A percentile compares a stretch with the other conserved stretches of the same genome.
phyloP scores from a whole-genome alignment of 2,888 invertebrate genomes.

The Eupithecia abbreviata region DNA sequence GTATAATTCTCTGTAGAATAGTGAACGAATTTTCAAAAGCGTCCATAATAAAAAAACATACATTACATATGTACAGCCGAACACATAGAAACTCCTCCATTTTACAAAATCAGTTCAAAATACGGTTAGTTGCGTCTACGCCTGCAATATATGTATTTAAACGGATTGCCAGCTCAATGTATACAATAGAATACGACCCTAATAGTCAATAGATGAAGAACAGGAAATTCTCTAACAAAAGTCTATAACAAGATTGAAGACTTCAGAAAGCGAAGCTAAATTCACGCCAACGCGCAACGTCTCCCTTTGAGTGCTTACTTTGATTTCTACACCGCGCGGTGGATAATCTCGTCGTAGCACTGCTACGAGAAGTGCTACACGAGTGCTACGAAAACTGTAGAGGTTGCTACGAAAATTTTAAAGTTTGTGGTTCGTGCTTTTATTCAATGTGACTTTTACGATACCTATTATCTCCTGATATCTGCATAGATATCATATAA shows the following conservation, averaged over 20 bases:
- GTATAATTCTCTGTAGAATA: too few species aligned
- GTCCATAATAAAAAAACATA: too few species aligned
- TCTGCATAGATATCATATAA: too few species aligned
- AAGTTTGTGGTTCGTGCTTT: background rate
- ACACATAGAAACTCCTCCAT: too few species aligned
- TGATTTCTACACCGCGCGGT: constrained; percentile 47
- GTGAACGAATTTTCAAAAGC: too few species aligned
- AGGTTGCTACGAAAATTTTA: constrained; percentile 16
- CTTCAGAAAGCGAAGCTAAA: constrained; percentile 10
- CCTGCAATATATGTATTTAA: background rate
- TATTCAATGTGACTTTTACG: background rate
- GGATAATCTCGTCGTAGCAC: constrained; percentile 41
- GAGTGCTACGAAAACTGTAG: constrained; percentile 11
- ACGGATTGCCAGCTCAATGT: background rate
- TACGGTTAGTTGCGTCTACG: background rate
- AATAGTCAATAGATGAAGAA: background rate
- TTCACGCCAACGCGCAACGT: background rate
- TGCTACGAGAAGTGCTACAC: constrained; percentile 33
- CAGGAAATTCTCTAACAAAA: constrained; percentile 6
- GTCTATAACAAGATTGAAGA: constrained; percentile 10
- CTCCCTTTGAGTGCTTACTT: constrained; percentile 47
- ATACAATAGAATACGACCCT: background rate
- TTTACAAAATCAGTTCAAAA: background rate
- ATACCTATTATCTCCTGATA: background rate
- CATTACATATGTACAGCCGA: too few species aligned